These are phyloP conservation scores for Lepidurus couesii DNA, from an alignment of 1,140 invertebrate genomes.

Conservation along the genomic window DNA sequence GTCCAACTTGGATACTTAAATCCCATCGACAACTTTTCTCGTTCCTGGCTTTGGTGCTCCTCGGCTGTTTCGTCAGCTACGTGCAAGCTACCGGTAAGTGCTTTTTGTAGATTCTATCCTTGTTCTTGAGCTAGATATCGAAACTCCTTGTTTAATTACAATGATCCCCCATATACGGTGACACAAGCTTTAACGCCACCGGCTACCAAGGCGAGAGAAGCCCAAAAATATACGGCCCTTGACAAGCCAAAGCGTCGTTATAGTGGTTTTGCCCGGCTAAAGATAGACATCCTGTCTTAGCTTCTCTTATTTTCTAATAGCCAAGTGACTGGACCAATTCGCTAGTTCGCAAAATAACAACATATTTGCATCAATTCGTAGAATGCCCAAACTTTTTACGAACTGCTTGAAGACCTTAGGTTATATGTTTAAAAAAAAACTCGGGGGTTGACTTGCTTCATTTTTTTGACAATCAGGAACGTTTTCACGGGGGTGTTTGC, in stretches of 20 bases:
- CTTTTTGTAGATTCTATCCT: neutral
- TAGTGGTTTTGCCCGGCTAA: neutral
- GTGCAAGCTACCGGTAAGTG: neutral
- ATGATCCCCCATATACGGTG: neutral
- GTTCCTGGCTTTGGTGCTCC: neutral
- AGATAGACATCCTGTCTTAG: conserved; percentile 3
- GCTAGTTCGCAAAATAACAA: conserved; percentile 4
- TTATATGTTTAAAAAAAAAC: too few species aligned
- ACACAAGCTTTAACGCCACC: neutral
- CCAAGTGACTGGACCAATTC: neutral
- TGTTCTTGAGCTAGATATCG: neutral
- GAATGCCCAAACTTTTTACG: too few species aligned
- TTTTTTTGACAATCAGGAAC: neutral
- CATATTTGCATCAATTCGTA: neutral
- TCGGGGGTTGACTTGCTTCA: neutral
- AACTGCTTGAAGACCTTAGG: too few species aligned
- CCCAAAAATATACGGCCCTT: conserved; percentile 2
- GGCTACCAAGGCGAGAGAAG: neutral
- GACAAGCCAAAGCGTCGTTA: conserved; percentile 14
- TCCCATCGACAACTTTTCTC: neutral
- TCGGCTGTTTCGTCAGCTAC: neutral
- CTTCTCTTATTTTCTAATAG: neutral
- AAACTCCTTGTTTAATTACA: neutral
- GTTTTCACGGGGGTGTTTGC: neutral
- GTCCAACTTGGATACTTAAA: neutral